Base-by-base conservation (phyloP, 2,888 invertebrate species). In the Lasius platythorax region DNA sequence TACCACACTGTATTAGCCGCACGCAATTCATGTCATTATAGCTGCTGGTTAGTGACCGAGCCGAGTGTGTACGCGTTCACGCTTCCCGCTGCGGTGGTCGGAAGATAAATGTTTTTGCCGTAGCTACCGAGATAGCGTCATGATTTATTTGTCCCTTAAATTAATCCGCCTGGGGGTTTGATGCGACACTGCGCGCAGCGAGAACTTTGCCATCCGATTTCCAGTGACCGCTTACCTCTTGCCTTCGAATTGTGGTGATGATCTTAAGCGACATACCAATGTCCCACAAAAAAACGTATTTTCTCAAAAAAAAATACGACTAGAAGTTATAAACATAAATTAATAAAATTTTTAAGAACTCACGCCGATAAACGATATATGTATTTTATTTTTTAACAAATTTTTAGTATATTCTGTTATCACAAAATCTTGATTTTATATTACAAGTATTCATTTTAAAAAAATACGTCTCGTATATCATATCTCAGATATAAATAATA, bases 51-150 rank as follows among this genome's bases (percentile, higher is more conserved):
- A 84, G 43, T 43, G 68, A 75, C 11, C 58, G 81, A 61, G 50
- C 12, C 61, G 23, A 73, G 23, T 43, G 46, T 50, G 50, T 28
- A 37, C 58, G 33, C 61, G 18, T 81, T 73, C 43, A 37, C 78
- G 85, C 78, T 87, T 81, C 81, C 87, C 82, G 75, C 73, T 66
- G 66, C 73, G 78, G 64, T 67, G 68, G 85, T 78, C 40, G 83
- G 82, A 88, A 91, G 91, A 91, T 91, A 91, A 91, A 91, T 91
- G 91, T 91, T 91, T 91, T 91, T 88, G 85, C 87, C 73, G 87
- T 89, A 83, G 85, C 85, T 88, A 83, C 84, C 88, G 88, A 88
- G 91, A 88, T 90, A 91, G 88, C 86, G 85, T 87, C 87, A 91
- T 91, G 91, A 91, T 91, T 91, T 91, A 91, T 91, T 87, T 89